Percentiles rank a stretch among this genome's conserved stretches.
Evolutionary conservation across 2,888 invertebrate species (phyloP).

Genomic region (Melipona beecheii): DNA sequence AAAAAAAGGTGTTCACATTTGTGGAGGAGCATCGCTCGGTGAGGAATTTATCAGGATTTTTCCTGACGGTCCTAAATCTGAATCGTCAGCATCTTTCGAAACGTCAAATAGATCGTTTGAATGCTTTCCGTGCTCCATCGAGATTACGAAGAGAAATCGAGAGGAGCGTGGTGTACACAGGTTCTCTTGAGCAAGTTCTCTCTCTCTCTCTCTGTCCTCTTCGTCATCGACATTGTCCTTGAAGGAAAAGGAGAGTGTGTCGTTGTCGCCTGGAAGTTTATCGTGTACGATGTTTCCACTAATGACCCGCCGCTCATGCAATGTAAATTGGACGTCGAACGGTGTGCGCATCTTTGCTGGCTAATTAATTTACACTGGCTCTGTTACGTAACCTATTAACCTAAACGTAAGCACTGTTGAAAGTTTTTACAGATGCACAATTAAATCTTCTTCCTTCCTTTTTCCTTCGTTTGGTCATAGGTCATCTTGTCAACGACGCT

Average conservation of each 20-base stretch:
- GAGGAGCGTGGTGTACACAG: not conserved
- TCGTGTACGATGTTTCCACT: conserved; percentile 19
- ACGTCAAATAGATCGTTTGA: conserved; percentile 62
- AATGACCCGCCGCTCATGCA: not conserved
- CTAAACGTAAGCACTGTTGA: not conserved
- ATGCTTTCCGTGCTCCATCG: conserved; percentile 27
- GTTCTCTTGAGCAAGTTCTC: conserved; percentile 38
- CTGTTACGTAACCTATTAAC: not conserved
- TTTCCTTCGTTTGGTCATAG: not conserved
- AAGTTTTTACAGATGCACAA: conserved; percentile 6
- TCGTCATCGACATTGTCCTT: conserved; percentile 40
- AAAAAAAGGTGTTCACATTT: conserved; percentile 27
- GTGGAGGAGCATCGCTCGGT: not conserved
- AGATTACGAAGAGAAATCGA: conserved; percentile 66
- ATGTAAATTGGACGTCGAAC: conserved; percentile 6
- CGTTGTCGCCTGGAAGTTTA: conserved; percentile 19
- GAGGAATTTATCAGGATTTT: conserved; percentile 60
- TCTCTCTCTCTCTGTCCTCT: not conserved
- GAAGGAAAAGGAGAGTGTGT: conserved; percentile 20
- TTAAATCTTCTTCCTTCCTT: not conserved
- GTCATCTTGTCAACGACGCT: not conserved
- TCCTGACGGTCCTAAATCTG: conserved; percentile 46
- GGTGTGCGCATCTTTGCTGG: not conserved
- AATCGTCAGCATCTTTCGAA: conserved; percentile 48
- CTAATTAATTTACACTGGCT: conserved; percentile 23